phyloP scores from a whole-genome alignment of 1,140 invertebrate genomes.

The Archivesica marissinica region DNA sequence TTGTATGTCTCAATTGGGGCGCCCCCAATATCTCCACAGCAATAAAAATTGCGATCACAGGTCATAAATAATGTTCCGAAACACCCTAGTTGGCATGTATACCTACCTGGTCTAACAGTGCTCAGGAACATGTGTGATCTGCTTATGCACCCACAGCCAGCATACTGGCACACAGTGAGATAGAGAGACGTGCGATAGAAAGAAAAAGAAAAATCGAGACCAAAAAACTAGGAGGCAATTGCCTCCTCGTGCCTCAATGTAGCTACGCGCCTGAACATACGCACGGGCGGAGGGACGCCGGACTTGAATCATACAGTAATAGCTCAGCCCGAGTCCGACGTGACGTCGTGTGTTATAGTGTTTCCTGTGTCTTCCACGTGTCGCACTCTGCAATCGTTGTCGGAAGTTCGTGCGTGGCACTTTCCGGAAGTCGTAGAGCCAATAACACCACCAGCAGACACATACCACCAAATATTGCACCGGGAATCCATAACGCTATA shows the following conservation, averaged over 20 bases:
- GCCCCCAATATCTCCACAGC: too few relatives aligned
- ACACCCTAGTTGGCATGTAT: too few relatives aligned
- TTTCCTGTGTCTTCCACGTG: not conserved
- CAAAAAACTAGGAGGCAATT: not conserved
- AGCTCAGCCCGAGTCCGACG: not conserved
- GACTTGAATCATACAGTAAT: not conserved
- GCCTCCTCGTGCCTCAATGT: too few relatives aligned
- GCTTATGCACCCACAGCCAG: too few relatives aligned
- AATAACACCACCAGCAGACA: constrained; percentile 34
- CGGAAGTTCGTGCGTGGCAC: constrained; percentile 42
- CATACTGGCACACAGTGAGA: too few relatives aligned
- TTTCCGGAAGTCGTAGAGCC: constrained; percentile 50
- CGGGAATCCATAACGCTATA: constrained; percentile 43
- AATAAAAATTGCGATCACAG: too few relatives aligned
- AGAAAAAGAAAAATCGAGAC: not conserved
- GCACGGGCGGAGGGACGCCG: not conserved
- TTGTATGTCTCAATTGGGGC: too few relatives aligned
- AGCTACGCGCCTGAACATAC: too few relatives aligned
- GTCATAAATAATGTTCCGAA: too few relatives aligned
- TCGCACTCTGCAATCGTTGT: constrained; percentile 44
- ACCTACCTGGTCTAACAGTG: too few relatives aligned
- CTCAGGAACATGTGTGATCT: too few relatives aligned
- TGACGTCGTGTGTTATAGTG: not conserved
- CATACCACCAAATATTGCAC: constrained; percentile 50
- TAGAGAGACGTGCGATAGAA: not conserved